These are phyloP conservation scores for Platichthys stellatus DNA, from an alignment of 2,113 vertebrate genomes.

Conservation along the genomic window DNA sequence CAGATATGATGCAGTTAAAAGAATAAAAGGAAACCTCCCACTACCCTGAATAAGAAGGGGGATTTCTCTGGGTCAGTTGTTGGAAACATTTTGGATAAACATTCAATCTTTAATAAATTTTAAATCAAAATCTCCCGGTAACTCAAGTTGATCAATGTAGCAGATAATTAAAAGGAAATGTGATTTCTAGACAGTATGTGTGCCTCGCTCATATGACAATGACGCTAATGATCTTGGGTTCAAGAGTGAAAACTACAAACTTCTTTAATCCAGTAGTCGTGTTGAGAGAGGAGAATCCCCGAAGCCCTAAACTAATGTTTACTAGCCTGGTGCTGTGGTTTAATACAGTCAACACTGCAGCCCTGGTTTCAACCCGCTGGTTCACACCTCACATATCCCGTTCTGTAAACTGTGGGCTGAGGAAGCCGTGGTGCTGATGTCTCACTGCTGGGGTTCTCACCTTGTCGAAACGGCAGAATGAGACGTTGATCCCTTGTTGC, in stretches of 20 bases:
- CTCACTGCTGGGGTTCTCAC: conserved; percentile 65
- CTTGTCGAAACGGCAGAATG: conserved; percentile 65
- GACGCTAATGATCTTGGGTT: background rate
- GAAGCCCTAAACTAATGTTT: conserved; percentile 40
- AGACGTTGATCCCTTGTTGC: conserved; percentile 78
- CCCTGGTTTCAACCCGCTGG: conserved; percentile 39
- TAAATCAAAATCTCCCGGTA: background rate
- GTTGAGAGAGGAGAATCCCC: conserved; percentile 3
- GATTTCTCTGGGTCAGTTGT: too few relatives aligned
- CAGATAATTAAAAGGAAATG: background rate
- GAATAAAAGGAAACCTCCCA: too few relatives aligned
- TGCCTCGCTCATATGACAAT: background rate
- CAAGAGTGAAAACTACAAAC: background rate
- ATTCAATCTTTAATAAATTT: too few relatives aligned
- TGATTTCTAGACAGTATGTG: background rate
- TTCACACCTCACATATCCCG: conserved; percentile 54
- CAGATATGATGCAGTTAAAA: too few relatives aligned
- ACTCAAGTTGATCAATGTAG: background rate
- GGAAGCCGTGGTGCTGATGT: conserved; percentile 53
- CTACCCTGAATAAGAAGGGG: too few relatives aligned
- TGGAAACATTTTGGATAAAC: too few relatives aligned
- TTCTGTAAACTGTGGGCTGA: conserved; percentile 55
- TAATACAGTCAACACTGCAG: conserved; percentile 49
- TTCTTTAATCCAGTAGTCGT: background rate
- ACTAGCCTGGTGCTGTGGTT: conserved; percentile 38